Evolutionary conservation across 2,888 invertebrate genomes (phyloP), one percentile per base, ranked within the genome.

Genomic region (Malthinus seriepunctatus): DNA sequence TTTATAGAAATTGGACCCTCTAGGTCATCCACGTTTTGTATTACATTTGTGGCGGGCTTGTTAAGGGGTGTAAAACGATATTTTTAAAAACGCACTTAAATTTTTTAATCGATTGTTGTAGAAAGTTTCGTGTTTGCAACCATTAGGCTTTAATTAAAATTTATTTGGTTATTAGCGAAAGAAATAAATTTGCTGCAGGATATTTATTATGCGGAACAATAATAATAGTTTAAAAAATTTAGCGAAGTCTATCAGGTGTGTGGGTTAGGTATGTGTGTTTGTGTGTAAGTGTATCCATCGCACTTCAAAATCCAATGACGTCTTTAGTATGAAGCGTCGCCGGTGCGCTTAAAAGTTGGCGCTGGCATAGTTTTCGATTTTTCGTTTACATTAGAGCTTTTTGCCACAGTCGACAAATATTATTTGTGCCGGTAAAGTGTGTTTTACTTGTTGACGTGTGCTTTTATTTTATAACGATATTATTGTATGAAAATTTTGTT

Each of bases 361-460:
- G 74, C 72, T 71, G 61, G 51, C 35, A 59, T 67, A 69, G 69
- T 65, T 69, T 74, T 76, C 75, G 75, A 75, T 75, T 76, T 74
- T 74, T 70, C 71, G 62, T 69, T 65, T 56, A 50, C 54, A 46
- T 42, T 45, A 37, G 38, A 55, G 50, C 39, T 51, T 61, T 58
- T 57, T 48, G 31, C 45, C 33, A 60, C 63, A 65, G 64, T 66
- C 62, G 58, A 59, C 60, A 32, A 23, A 55, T 54, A 58, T 37
- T 53, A 60, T 52, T 56, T 49, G 65, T 55, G 63, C 63, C 67
- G 69, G 70, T 65, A 63, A 63, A 56, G 67, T 67, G 66, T 67
- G 66, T 69, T 68, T 65, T 62, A 42, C 39, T 63, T 66, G 63
- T 64, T 63, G 67, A 67, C 23, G 23, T 67, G 60, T 67, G 60